Evolutionary conservation across 1,140 invertebrate genomes (phyloP).

Genomic region (Melitaea cinxia): DNA sequence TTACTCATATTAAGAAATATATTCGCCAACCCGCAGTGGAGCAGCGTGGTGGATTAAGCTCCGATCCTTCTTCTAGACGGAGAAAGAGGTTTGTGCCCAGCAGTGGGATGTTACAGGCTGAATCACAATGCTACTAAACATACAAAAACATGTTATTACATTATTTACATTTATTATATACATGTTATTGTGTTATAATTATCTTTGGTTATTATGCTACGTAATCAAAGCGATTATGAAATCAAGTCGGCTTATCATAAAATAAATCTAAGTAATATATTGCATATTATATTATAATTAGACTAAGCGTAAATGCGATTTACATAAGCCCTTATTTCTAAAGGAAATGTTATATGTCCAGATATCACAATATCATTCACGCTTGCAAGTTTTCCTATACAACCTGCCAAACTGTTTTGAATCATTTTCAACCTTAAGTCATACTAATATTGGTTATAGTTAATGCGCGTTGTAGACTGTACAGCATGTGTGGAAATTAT

Average conservation of each 20-base stretch:
- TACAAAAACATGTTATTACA: no score
- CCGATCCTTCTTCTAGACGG: no score
- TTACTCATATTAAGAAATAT: no score
- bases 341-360: conserved; percentile 39
- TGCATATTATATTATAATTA: conserved; percentile 17
- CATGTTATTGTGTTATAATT: no score
- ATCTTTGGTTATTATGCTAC: no score
- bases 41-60: no score
- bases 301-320: conserved; percentile 14
- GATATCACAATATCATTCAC: conserved; percentile 38
- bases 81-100: no score
- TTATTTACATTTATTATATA: no score
- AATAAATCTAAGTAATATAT: neutral
- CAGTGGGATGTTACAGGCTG: no score
- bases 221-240: neutral
- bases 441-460: no score
- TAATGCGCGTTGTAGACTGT: neutral
- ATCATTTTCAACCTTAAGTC: conserved; percentile 4
- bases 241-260: neutral
- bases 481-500: conserved; percentile 20
- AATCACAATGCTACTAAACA: no score
- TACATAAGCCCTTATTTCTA: conserved; percentile 38
- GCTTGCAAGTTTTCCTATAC: conserved; percentile 36
- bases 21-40: no score
- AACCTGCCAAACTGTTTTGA: neutral